These are phyloP conservation scores for Dipodomys ordii DNA, from an alignment of 2,113 vertebrate genomes.

Conservation along the genomic window DNA sequence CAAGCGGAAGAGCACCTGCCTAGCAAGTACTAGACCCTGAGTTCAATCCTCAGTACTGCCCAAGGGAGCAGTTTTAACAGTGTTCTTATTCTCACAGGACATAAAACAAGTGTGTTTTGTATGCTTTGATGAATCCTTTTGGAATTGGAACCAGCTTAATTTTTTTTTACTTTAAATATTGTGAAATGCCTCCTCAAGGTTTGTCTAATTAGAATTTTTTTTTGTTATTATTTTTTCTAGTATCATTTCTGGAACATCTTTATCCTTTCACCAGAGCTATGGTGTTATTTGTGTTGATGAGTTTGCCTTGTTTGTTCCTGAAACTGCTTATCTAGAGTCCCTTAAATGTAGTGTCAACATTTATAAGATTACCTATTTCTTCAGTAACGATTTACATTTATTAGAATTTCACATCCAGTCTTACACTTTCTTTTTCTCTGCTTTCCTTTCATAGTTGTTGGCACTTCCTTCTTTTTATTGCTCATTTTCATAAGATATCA, in stretches of 20 bases:
- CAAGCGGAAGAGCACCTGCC: no score
- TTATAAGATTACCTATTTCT: not conserved
- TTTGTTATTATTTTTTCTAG: not conserved
- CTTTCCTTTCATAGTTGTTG: constrained; percentile 35
- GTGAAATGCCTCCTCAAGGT: constrained; percentile 42
- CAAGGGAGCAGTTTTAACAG: constrained; percentile 17
- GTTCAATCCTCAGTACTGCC: no score
- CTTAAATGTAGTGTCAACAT: not conserved
- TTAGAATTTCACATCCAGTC: constrained; percentile 31
- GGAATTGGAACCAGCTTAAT: constrained; percentile 4
- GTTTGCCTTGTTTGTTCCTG: constrained; percentile 36
- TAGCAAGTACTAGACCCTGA: no score
- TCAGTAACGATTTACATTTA: not conserved
- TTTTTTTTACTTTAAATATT: constrained; percentile 56
- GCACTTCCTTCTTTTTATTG: not conserved
- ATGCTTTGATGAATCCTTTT: not conserved
- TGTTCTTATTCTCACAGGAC: not conserved
- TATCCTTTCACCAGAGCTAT: not conserved
- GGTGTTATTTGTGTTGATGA: constrained; percentile 43
- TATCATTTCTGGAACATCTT: constrained; percentile 10
- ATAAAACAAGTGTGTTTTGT: constrained; percentile 19
- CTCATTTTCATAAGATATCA: constrained; percentile 42
- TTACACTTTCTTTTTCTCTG: constrained; percentile 35
- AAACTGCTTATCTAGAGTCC: not conserved
- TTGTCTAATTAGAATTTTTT: constrained; percentile 43